These are phyloP conservation scores for Thera britannica DNA, from an alignment of 2,888 invertebrate species.

Conservation along the genomic window DNA sequence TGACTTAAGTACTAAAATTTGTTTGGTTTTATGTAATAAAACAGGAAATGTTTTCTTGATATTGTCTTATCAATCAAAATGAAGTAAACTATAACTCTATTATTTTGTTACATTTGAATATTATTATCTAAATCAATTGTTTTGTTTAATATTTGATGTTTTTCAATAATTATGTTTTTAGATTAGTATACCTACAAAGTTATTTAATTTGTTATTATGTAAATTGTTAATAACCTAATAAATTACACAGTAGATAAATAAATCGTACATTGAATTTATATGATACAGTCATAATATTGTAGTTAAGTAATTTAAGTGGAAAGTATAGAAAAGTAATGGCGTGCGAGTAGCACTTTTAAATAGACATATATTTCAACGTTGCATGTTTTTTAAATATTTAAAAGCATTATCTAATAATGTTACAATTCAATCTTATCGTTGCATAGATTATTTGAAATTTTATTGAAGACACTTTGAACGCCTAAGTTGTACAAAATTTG, in stretches of 20 bases:
- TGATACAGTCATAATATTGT: conserved; percentile 17
- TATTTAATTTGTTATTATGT: conserved; percentile 13
- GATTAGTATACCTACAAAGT: not conserved
- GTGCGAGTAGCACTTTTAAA: conserved; percentile 66
- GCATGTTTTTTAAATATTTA: conserved; percentile 19
- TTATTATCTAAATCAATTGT: too few species aligned
- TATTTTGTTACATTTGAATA: too few species aligned
- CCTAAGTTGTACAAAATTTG: conserved; percentile 5
- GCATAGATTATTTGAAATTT: not conserved
- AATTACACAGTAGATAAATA: conserved; percentile 32
- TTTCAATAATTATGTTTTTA: not conserved
- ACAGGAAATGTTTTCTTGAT: too few species aligned
- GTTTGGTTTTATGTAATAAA: too few species aligned
- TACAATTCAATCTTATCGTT: conserved; percentile 13
- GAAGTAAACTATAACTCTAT: too few species aligned
- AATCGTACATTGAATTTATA: conserved; percentile 43
- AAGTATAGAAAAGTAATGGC: conserved; percentile 44
- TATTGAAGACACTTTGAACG: conserved; percentile 10
- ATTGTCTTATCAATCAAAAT: too few species aligned
- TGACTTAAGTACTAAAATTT: too few species aligned
- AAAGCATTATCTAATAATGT: conserved; percentile 29
- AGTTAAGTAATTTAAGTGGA: conserved; percentile 28
- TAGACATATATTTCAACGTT: conserved; percentile 23
- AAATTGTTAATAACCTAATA: conserved; percentile 27
- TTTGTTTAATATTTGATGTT: too few species aligned